These are phyloP conservation scores for Ophioninae sp. DNA, from an alignment of 2,888 invertebrate species.

Conservation along the genomic window DNA sequence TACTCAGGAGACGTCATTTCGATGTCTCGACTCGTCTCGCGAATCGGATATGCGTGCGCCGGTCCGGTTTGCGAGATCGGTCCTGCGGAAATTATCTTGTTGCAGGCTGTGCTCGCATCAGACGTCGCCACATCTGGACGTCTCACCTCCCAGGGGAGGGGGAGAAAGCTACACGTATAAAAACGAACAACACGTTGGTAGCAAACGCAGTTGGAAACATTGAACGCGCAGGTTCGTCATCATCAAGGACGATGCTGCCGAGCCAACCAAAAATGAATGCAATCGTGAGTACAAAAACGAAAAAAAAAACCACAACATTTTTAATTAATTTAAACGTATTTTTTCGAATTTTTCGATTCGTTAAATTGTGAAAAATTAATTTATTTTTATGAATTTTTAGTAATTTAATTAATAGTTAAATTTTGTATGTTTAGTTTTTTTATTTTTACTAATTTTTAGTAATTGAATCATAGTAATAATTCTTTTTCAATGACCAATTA, in stretches of 20 bases:
- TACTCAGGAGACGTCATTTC: neutral
- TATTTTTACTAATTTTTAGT: neutral
- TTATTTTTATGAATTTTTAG: neutral
- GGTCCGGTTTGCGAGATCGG: slow-evolving; percentile 65
- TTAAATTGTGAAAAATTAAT: neutral
- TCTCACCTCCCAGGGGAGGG: slow-evolving; percentile 61
- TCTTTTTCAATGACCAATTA: no score
- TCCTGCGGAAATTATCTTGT: slow-evolving; percentile 11
- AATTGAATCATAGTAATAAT: neutral
- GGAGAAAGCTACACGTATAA: slow-evolving; percentile 77
- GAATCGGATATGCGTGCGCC: slow-evolving; percentile 64
- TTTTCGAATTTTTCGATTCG: neutral
- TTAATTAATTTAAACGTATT: slow-evolving; percentile 2
- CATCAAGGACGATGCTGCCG: slow-evolving; percentile 27
- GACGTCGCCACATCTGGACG: neutral
- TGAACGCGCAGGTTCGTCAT: slow-evolving; percentile 55
- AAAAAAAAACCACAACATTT: neutral
- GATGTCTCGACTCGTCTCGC: slow-evolving; percentile 46
- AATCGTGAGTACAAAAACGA: slow-evolving; percentile 70
- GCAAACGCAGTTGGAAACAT: slow-evolving; percentile 72
- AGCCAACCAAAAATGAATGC: slow-evolving; percentile 67
- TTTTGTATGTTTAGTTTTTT: no score
- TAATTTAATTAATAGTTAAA: neutral
- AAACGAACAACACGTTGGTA: slow-evolving; percentile 72
- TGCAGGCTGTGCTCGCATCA: neutral